Evolutionary conservation across 1,140 invertebrate species (phyloP), one percentile per base, ranked within the genome.

Genomic region (Aphaenogaster floridana): DNA sequence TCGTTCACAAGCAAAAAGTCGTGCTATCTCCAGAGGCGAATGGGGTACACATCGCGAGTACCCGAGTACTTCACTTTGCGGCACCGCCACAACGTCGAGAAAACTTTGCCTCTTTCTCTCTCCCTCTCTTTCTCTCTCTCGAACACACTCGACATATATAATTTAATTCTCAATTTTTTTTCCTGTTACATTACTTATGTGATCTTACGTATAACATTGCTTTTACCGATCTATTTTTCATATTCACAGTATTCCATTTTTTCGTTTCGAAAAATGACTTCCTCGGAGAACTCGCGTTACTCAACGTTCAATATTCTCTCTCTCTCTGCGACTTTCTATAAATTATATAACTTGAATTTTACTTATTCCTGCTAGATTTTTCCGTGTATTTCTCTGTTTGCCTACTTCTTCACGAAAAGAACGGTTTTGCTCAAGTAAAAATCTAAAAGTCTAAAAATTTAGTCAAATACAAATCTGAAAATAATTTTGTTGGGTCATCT

Each of bases 1-100:
- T 81, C 68, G 79, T 81, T 71, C 52, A 48, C 50, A 45, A 15
- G 50, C 34, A 34, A 71, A 81, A 81, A 81, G 48, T 80, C 63
- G n/a, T 69, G 48, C 36, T 54, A 64, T 54, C 78, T 66, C 28
- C 45, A 79, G 76, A 79, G 42, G 42, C 76, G 76, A 59, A 48
- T 42, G 52, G 52, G 34, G n/a, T 21, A 34, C 7, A 11, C 21
- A 61, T n/a, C 52, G 7, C 17, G 52, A 57, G 72, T 76, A 76
- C 28, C 42, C 17, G 52, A 57, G 72, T 76, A 76, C 28, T 57
- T 76, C 17, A 76, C 52, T 39, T 76, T 21, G 6, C 36, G 34
- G 5, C 39, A 21, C n/a, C 11, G 15, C 4, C 52, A 21, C 9
- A 54, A 45, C 9, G 4, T 34, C 34, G 36, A 9, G 34, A 69